These are phyloP conservation scores for Cylindroiulus punctatus DNA, from an alignment of 2,888 invertebrate species.

Conservation along the genomic window DNA sequence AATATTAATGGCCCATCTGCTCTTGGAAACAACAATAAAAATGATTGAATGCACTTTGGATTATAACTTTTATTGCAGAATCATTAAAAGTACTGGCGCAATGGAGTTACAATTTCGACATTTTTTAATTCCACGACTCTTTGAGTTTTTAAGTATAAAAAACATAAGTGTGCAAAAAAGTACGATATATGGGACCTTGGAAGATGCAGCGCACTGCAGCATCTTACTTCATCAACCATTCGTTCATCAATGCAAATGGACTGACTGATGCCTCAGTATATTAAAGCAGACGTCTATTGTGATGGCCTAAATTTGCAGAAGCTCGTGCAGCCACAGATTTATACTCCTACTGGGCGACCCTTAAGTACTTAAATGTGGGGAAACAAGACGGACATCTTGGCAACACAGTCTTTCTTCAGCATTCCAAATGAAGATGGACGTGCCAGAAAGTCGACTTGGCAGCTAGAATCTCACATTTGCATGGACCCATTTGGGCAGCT, in stretches of 20 bases:
- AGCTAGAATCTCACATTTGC: slow-evolving; percentile 12
- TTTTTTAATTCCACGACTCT: not conserved
- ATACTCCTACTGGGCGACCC: not conserved
- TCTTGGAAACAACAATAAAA: slow-evolving; percentile 17
- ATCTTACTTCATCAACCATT: not conserved
- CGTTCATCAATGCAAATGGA: slow-evolving; percentile 47
- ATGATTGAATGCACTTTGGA: slow-evolving; percentile 16
- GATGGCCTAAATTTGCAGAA: slow-evolving; percentile 20
- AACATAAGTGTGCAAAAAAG: not conserved
- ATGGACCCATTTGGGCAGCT: not conserved
- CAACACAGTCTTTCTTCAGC: not conserved
- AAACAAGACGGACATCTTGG: slow-evolving; percentile 27
- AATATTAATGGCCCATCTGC: slow-evolving; percentile 21
- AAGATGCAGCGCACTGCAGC: not conserved
- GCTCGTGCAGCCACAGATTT: not conserved
- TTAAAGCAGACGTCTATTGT: slow-evolving; percentile 31
- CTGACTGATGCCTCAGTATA: slow-evolving; percentile 39
- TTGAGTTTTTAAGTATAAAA: not conserved
- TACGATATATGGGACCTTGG: not conserved
- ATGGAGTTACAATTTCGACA: not conserved
- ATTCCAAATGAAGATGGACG: slow-evolving; percentile 14
- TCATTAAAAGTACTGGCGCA: not conserved
- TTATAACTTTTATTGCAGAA: slow-evolving; percentile 25
- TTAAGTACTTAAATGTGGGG: slow-evolving; percentile 12
- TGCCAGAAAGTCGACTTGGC: slow-evolving; percentile 7